These are phyloP conservation scores for Drosophila micromelanica DNA, from an alignment of 1,140 invertebrate species.

Conservation along the genomic window DNA sequence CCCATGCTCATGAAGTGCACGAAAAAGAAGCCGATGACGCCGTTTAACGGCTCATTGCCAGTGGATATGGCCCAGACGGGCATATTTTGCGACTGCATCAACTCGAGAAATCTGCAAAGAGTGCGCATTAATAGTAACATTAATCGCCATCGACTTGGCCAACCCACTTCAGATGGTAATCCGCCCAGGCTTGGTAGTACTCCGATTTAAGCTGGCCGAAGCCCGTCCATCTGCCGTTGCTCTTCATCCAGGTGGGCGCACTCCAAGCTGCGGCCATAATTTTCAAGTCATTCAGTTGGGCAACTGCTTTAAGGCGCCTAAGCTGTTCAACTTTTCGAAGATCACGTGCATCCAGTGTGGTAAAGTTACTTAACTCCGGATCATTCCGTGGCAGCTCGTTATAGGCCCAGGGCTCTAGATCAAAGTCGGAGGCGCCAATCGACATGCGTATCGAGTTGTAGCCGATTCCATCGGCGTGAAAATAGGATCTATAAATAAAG, in stretches of 20 bases:
- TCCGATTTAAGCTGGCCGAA: slow-evolving; percentile 86
- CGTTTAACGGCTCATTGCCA: slow-evolving; percentile 88
- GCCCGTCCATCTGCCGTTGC: slow-evolving; percentile 87
- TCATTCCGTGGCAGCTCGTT: slow-evolving; percentile 87
- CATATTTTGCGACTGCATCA: slow-evolving; percentile 85
- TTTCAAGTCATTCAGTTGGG: slow-evolving; percentile 62
- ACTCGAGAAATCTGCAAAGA: slow-evolving; percentile 72
- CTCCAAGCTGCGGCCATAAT: slow-evolving; percentile 92
- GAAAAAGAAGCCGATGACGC: slow-evolving; percentile 87
- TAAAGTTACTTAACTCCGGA: slow-evolving; percentile 88
- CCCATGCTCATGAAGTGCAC: slow-evolving; percentile 90
- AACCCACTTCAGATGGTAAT: slow-evolving; percentile 91
- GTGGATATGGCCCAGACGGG: slow-evolving; percentile 88
- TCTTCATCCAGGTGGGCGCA: slow-evolving; percentile 97
- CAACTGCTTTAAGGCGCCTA: slow-evolving; percentile 58
- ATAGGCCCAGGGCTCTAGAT: slow-evolving; percentile 86
- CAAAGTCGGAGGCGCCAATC: slow-evolving; percentile 93
- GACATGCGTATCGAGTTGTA: slow-evolving; percentile 92
- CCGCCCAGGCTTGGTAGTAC: slow-evolving; percentile 91
- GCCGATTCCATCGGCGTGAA: slow-evolving; percentile 87
- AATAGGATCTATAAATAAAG: slow-evolving; percentile 85
- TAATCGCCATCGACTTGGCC: not conserved
- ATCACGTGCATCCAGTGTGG: slow-evolving; percentile 72
- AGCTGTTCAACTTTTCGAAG: slow-evolving; percentile 69
- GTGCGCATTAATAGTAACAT: slow-evolving; percentile 9